These are phyloP conservation scores for Rhinogobio ventralis DNA, from an alignment of 2,797 vertebrate genomes.

Conservation along the genomic window DNA sequence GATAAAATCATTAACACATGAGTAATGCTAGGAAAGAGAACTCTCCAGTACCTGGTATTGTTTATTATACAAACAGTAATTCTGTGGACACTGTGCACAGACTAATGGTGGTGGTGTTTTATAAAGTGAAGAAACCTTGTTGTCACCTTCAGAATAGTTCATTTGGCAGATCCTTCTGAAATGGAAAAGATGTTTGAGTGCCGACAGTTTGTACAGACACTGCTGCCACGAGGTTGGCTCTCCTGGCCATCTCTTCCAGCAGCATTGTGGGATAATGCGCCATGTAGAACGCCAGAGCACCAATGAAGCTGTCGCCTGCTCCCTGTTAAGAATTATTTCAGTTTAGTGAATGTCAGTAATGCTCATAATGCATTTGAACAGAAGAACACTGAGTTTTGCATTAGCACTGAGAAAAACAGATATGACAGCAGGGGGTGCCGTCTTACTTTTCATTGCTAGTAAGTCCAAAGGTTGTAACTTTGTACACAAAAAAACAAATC, in stretches of 20 bases:
- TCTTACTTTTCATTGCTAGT: conserved; percentile 65
- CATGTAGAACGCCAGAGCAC: conserved; percentile 92
- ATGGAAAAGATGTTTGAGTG: conserved; percentile 91
- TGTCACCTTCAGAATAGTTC: conserved; percentile 79
- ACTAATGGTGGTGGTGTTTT: neutral
- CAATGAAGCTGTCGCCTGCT: conserved; percentile 97
- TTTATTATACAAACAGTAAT: neutral
- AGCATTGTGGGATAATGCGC: conserved; percentile 84
- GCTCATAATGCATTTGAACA: neutral
- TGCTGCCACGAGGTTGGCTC: conserved; percentile 86
- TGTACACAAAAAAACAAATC: neutral
- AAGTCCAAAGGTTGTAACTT: conserved; percentile 49
- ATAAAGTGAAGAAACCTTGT: neutral
- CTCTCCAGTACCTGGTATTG: neutral
- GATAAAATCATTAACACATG: neutral
- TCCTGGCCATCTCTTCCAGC: conserved; percentile 89
- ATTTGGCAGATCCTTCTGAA: conserved; percentile 82
- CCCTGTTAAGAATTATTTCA: conserved; percentile 77
- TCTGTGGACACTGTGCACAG: conserved; percentile 14
- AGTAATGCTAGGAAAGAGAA: neutral
- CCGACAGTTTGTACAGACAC: conserved; percentile 87
- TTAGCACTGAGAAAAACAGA: neutral
- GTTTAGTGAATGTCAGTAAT: neutral
- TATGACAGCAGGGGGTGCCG: conserved; percentile 77
- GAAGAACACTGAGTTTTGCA: too few species aligned